These are phyloP conservation scores for Loris lydekkerianus DNA, from an alignment of 2,797 vertebrate genomes.

Conservation along the genomic window DNA sequence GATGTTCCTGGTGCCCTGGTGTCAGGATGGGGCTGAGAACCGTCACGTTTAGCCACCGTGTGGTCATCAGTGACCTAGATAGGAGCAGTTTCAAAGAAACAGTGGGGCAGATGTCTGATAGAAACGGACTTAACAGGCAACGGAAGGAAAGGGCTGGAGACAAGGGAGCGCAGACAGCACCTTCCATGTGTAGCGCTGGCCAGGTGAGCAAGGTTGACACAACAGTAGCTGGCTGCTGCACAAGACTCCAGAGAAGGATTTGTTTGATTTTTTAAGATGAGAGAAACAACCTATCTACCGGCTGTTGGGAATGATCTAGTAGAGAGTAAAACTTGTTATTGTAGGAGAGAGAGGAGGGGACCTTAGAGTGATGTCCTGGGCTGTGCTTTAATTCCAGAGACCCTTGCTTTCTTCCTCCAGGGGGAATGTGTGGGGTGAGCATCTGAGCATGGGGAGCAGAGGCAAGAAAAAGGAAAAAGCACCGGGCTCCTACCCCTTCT, in stretches of 20 bases:
- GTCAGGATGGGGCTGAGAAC: not conserved
- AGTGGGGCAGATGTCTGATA: rapidly evolving
- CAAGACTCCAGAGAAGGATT: not conserved
- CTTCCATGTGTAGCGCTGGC: not conserved
- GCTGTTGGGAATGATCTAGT: not conserved
- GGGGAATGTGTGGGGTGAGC: no score
- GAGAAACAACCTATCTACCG: not conserved
- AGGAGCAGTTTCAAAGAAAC: not conserved
- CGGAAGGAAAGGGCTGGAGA: not conserved
- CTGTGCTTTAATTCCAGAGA: not conserved
- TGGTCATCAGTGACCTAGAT: not conserved
- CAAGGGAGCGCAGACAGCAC: no score
- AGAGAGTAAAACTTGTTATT: rapidly evolving
- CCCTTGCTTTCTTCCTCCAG: not conserved
- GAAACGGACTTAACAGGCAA: not conserved
- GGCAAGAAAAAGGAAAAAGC: not conserved
- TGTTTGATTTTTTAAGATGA: not conserved
- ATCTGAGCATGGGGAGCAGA: not conserved
- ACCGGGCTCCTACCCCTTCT: not conserved
- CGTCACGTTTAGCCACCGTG: rapidly evolving
- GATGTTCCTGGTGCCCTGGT: not conserved
- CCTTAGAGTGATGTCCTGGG: not conserved
- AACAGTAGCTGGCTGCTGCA: not conserved
- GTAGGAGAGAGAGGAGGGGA: not conserved
- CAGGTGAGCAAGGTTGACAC: not conserved